Percentiles rank a stretch among this genome's conserved stretches.
These are phyloP conservation scores for Candidula unifasciata DNA, from an alignment of 2,888 invertebrate genomes.

Conservation along the genomic window DNA sequence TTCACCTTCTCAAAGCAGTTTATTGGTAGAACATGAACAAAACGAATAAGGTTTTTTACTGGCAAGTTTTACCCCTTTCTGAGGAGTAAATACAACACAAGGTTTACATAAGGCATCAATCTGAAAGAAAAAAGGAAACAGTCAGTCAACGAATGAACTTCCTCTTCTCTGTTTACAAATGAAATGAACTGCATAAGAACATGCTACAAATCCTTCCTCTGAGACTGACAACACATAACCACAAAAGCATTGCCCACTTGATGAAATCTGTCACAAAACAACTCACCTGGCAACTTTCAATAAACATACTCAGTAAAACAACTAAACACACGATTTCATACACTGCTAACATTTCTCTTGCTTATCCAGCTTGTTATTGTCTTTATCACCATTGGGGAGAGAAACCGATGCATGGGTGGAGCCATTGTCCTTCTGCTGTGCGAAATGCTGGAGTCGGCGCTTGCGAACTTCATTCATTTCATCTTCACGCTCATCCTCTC, in stretches of 20 bases:
- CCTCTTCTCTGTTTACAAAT: too few species aligned
- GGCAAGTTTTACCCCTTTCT: too few species aligned
- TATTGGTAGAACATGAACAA: too few species aligned
- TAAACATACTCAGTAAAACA: background rate
- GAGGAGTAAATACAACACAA: too few species aligned
- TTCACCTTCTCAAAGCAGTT: too few species aligned
- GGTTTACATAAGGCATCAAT: too few species aligned
- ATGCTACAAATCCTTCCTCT: background rate
- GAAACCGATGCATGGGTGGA: background rate
- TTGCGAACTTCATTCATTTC: constrained; percentile 71
- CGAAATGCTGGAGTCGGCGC: constrained; percentile 65
- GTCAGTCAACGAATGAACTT: too few species aligned
- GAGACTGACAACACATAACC: background rate
- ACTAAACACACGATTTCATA: background rate
- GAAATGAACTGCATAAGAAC: background rate
- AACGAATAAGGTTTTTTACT: too few species aligned
- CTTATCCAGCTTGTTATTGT: background rate
- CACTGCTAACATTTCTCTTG: constrained; percentile 25
- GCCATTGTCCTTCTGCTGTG: constrained; percentile 32
- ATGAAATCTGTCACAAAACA: constrained; percentile 10
- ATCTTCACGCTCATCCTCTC: constrained; percentile 66
- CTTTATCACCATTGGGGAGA: background rate
- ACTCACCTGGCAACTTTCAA: background rate
- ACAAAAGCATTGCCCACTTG: background rate
- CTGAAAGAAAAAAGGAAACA: too few species aligned